Evolutionary conservation across 2,888 invertebrate species (phyloP), one percentile per base, ranked within the genome.

Genomic region (Ophioninae sp.): DNA sequence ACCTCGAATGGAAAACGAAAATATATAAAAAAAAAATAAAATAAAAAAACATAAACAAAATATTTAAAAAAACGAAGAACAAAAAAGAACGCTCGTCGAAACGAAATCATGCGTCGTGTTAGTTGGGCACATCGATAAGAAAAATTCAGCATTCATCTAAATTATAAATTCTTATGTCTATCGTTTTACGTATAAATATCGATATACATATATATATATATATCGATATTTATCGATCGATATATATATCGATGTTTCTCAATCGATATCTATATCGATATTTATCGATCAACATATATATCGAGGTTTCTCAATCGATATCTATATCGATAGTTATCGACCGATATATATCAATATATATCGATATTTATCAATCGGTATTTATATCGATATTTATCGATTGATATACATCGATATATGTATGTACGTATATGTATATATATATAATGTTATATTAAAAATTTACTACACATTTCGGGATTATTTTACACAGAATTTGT

Each of bases 401-500:
- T 30, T 3, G 30, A 30, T 58, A 51, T 30, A 30, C 3, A 30
- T 30, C 30, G 30, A 71, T 20, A 61, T 76, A 74, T 78, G 78
- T 81, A 88, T 88, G 86, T 87, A 88, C 87, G 17, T 65, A 88
- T 88, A 86, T 88, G 86, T 88, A 87, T 88, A 68, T 68, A 44
- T 68, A 51, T 68, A 68, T 67, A 88, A 88, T 89, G 20, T 89
- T 90, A 91, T 91, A 91, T 91, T 90, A 90, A 90, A 92, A 91
- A 90, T 91, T 91, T 89, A 86, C 91, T 92, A 91, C 90, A 91
- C 89, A 90, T 88, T 90, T 89, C 88, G 91, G 91, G 89, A 90
- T 91, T 91, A 92, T 90, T 92, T 91, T 92, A 92, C 91, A 92
- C 89, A 91, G 90, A 91, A 90, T 91, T 90, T 88, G 87, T 90